These are phyloP conservation scores for Tangara arthus DNA, from an alignment of 2,797 vertebrate genomes.

Conservation along the genomic window DNA sequence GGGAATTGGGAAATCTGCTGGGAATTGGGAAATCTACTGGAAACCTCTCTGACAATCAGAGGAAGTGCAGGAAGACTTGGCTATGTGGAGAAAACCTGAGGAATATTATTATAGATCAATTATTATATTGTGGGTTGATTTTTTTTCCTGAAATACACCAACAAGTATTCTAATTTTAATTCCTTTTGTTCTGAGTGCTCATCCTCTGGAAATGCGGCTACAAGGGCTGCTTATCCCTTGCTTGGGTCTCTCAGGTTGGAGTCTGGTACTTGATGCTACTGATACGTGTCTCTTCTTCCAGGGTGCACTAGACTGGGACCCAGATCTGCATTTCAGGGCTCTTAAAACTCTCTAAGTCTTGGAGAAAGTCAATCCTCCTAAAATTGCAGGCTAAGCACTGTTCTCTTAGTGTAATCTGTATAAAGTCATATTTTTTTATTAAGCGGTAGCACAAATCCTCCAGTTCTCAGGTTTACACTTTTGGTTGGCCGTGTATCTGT, in stretches of 20 bases:
- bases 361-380: not conserved
- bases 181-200: not conserved
- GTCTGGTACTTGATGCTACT: not conserved
- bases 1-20: not conserved
- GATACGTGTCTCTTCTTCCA: not conserved
- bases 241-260: not conserved
- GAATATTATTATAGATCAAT: not conserved
- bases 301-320: not conserved
- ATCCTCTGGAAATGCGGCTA: not conserved
- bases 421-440: not conserved
- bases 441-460: not conserved
- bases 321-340: not conserved
- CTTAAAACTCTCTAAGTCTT: not conserved
- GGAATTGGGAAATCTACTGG: not conserved
- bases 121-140: not conserved
- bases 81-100: not conserved
- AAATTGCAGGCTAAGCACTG: not conserved
- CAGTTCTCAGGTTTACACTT: conserved; percentile 17
- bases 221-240: not conserved
- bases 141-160: not conserved
- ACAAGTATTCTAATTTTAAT: not conserved
- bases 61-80: not conserved
- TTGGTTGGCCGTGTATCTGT: not conserved
- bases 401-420: not conserved
- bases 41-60: not conserved